phyloP scores from a whole-genome alignment of 2,113 vertebrate genomes.

The Pelobates fuscus region DNA sequence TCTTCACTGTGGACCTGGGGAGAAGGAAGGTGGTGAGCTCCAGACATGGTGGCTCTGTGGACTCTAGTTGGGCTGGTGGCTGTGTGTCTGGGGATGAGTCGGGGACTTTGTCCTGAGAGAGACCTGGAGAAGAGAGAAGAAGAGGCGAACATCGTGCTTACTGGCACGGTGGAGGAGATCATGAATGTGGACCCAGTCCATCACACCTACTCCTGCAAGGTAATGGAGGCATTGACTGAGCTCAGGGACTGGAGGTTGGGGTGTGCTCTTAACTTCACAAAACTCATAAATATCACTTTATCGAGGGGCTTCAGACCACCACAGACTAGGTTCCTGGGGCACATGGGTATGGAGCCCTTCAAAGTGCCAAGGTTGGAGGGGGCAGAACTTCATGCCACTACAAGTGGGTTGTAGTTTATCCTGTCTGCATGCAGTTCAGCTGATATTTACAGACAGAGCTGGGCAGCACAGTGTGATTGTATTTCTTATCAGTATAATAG shows the following conservation, averaged over 20 bases:
- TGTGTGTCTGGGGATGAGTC: conserved; percentile 60
- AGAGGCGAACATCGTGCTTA: conserved; percentile 91
- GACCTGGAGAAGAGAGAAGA: conserved; percentile 88
- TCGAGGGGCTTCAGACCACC: too few species aligned
- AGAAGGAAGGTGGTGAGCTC: conserved; percentile 57
- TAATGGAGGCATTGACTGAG: conserved; percentile 56
- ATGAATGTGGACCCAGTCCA: conserved; percentile 95
- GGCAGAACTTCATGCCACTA: too few species aligned
- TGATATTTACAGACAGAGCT: too few species aligned
- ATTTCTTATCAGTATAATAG: too few species aligned
- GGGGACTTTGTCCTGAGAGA: conserved; percentile 81
- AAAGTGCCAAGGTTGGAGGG: too few species aligned
- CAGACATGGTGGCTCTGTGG: conserved; percentile 44
- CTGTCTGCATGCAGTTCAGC: too few species aligned
- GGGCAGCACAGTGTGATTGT: too few species aligned
- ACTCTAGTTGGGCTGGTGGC: conserved; percentile 65
- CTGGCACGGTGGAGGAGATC: conserved; percentile 95
- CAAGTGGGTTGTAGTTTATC: too few species aligned
- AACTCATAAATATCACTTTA: not conserved
- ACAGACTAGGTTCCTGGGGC: too few species aligned
- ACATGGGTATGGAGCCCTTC: too few species aligned
- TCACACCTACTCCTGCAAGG: conserved; percentile 97
- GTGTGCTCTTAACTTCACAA: not conserved
- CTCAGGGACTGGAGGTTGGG: not conserved
- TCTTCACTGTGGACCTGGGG: conserved; percentile 54